These are phyloP conservation scores for Matsumurasca onukii DNA, from an alignment of 1,140 invertebrate species.

Conservation along the genomic window DNA sequence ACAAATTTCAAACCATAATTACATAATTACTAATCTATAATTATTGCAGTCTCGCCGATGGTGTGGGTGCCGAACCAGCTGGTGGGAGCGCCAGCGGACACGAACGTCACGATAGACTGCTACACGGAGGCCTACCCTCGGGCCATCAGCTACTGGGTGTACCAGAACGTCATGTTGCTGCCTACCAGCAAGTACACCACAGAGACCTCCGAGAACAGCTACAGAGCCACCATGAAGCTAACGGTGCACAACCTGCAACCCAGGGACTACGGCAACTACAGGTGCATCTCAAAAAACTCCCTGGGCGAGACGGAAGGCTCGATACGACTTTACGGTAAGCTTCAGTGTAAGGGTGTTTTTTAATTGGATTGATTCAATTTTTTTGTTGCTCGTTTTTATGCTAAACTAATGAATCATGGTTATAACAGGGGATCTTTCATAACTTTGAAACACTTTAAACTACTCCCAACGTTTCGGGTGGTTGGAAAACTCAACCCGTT, in stretches of 20 bases:
- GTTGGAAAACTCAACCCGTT: no score
- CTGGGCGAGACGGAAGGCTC: conserved; percentile 90
- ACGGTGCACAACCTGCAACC: conserved; percentile 75
- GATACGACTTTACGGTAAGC: conserved; percentile 86
- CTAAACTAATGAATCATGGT: not conserved
- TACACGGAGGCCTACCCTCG: conserved; percentile 89
- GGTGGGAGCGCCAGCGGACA: conserved; percentile 82
- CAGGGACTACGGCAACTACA: conserved; percentile 80
- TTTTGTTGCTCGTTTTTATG: not conserved
- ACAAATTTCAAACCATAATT: no score
- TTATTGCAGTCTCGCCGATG: conserved; percentile 82
- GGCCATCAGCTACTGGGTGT: conserved; percentile 91
- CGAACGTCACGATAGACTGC: conserved; percentile 90
- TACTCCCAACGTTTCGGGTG: not conserved
- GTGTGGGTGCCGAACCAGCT: conserved; percentile 91
- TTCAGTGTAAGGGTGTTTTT: no score
- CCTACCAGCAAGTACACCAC: conserved; percentile 81
- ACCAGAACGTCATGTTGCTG: conserved; percentile 82
- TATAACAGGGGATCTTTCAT: not conserved
- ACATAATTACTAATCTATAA: no score
- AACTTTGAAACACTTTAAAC: not conserved
- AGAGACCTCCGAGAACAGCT: conserved; percentile 75
- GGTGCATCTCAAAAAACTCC: conserved; percentile 89
- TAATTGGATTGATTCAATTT: conserved; percentile 38
- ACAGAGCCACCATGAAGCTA: conserved; percentile 82